phyloP scores from a whole-genome alignment of 2,797 vertebrate species.

The Characodon lateralis region DNA sequence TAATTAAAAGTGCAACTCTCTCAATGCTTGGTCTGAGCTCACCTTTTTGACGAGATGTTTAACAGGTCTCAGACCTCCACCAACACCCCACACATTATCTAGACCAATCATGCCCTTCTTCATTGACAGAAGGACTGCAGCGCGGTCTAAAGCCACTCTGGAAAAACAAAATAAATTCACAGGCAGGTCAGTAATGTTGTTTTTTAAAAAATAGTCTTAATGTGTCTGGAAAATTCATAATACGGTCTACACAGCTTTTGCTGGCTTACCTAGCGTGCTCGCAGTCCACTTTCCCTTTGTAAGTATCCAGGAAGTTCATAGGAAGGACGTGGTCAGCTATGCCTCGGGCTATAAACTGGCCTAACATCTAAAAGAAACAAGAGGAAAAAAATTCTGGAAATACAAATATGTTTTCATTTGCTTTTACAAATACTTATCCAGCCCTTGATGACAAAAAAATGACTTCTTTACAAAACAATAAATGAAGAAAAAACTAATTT shows the following conservation, averaged over 20 bases:
- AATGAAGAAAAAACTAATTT: neutral
- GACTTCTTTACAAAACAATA: neutral
- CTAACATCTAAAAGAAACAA: conserved; percentile 82
- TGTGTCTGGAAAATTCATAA: neutral
- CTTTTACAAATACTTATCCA: neutral
- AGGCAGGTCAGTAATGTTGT: neutral
- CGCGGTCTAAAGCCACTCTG: conserved; percentile 88
- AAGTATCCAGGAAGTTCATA: conserved; percentile 85
- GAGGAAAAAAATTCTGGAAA: neutral
- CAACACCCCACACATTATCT: conserved; percentile 91
- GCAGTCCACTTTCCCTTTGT: conserved; percentile 89
- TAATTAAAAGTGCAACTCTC: neutral
- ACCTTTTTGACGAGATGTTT: conserved; percentile 90
- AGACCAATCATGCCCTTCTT: conserved; percentile 85
- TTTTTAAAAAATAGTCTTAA: neutral
- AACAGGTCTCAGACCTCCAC: conserved; percentile 88
- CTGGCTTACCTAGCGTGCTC: conserved; percentile 85
- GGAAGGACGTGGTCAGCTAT: conserved; percentile 89
- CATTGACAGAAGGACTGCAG: conserved; percentile 86
- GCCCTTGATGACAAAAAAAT: neutral
- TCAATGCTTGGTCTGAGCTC: conserved; percentile 3
- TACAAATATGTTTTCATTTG: neutral
- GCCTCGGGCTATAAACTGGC: conserved; percentile 90
- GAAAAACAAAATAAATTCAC: neutral
- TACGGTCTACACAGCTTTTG: neutral